A percentile compares a stretch with the other conserved stretches of the same genome.
phyloP scores from a whole-genome alignment of 2,113 vertebrate species.

The Nansenia antarctica region DNA sequence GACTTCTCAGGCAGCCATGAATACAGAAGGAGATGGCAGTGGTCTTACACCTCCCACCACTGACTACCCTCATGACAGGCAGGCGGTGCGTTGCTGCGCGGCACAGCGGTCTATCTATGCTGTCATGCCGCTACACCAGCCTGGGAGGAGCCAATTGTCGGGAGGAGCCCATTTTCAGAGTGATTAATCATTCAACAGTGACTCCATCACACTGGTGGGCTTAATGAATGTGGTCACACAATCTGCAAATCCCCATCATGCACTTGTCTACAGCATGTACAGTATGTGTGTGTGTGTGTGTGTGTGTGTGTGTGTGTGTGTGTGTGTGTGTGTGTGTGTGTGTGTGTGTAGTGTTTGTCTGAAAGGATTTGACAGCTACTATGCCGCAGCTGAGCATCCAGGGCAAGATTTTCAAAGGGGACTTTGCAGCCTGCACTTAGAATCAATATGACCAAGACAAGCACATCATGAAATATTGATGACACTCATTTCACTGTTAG shows the following conservation, averaged over 20 bases:
- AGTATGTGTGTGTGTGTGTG: no score
- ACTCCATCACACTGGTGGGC: constrained; percentile 2
- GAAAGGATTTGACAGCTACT: background rate
- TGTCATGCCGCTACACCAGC: no score
- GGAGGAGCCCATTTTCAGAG: background rate
- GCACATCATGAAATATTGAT: constrained; percentile 10
- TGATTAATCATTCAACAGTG: constrained; percentile 5
- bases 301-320: background rate
- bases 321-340: background rate
- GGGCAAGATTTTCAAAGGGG: background rate
- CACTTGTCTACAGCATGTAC: background rate
- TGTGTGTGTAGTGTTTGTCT: background rate
- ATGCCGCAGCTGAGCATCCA: background rate
- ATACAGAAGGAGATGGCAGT: background rate
- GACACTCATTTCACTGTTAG: background rate
- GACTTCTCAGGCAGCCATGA: background rate
- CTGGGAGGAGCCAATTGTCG: no score
- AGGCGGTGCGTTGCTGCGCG: no score
- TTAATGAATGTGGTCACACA: background rate
- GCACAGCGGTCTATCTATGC: no score
- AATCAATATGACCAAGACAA: constrained; percentile 4
- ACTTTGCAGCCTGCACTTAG: background rate
- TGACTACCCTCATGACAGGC: background rate
- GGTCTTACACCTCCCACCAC: background rate
- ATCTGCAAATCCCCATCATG: background rate